These are phyloP conservation scores for Umimayanthus kanabou DNA, from an alignment of 92 coral and sea anemone species.

Conservation along the genomic window DNA sequence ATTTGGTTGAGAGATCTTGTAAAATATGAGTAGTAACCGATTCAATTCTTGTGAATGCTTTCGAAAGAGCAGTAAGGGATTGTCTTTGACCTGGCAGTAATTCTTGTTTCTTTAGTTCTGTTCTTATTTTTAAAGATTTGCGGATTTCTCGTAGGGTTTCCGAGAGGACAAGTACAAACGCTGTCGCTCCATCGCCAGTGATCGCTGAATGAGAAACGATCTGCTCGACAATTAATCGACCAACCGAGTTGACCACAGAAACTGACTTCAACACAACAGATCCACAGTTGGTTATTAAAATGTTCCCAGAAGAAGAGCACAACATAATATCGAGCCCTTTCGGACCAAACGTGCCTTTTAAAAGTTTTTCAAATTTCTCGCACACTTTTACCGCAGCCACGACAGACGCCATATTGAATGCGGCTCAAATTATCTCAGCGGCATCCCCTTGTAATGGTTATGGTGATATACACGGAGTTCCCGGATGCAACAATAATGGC, in stretches of 20 bases:
- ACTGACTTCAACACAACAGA: conserved; percentile 76
- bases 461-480: conserved; percentile 1
- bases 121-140: conserved; percentile 13
- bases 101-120: conserved; percentile 25
- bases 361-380: conserved; percentile 62
- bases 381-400: conserved; percentile 63
- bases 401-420: conserved; percentile 76
- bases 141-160: conserved; percentile 65
- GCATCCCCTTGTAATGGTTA: not conserved
- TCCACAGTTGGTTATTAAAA: conserved; percentile 85
- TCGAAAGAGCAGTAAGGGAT: conserved; percentile 59
- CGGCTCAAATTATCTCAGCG: conserved; percentile 39
- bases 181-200: conserved; percentile 86
- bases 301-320: conserved; percentile 82
- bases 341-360: conserved; percentile 91
- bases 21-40: conserved; percentile 42
- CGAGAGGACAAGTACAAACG: conserved; percentile 71
- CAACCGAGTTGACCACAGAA: conserved; percentile 62
- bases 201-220: conserved; percentile 51
- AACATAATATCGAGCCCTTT: conserved; percentile 89
- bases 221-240: conserved; percentile 69
- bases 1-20: conserved; percentile 36
- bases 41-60: conserved; percentile 55
- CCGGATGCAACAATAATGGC: conserved; percentile 47
- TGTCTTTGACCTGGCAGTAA: conserved; percentile 46